phyloP scores from a whole-genome alignment of 2,888 invertebrate species.

The Ryuthela nishihirai region DNA sequence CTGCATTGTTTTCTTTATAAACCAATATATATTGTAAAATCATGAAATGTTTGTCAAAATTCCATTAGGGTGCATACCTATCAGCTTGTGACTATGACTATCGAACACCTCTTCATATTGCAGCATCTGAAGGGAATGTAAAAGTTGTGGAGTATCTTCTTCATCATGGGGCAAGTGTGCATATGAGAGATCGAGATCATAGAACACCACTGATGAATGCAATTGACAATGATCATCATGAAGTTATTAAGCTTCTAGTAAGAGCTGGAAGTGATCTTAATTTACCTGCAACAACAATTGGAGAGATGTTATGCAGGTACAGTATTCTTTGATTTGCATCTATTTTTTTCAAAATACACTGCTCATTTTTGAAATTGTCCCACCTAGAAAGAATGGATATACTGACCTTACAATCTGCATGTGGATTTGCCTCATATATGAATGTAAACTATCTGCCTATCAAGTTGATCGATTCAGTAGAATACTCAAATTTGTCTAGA shows the following conservation, averaged over 20 bases:
- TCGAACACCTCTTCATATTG: conserved; percentile 75
- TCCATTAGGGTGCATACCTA: conserved; percentile 64
- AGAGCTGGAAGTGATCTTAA: conserved; percentile 73
- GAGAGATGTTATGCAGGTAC: conserved; percentile 64
- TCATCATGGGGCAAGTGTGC: conserved; percentile 75
- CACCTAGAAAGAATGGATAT: too few species aligned
- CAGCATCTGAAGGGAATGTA: conserved; percentile 66
- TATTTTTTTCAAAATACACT: too few species aligned
- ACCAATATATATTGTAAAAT: too few species aligned
- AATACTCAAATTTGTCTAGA: too few species aligned
- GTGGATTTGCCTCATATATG: too few species aligned
- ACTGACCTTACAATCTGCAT: too few species aligned
- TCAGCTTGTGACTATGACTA: conserved; percentile 69
- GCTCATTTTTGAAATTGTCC: too few species aligned
- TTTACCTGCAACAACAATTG: conserved; percentile 58
- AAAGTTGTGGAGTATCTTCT: conserved; percentile 68
- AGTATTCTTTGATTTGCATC: background rate
- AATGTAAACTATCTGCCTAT: too few species aligned
- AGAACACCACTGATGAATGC: conserved; percentile 70
- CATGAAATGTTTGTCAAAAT: background rate
- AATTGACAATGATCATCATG: conserved; percentile 58
- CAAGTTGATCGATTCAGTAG: too few species aligned
- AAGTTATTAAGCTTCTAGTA: conserved; percentile 61
- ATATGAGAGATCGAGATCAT: conserved; percentile 67
- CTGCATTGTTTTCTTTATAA: too few species aligned